Evolutionary conservation across 2,888 invertebrate species (phyloP), one percentile per base, ranked within the genome.

Genomic region (Clanis bilineata): DNA sequence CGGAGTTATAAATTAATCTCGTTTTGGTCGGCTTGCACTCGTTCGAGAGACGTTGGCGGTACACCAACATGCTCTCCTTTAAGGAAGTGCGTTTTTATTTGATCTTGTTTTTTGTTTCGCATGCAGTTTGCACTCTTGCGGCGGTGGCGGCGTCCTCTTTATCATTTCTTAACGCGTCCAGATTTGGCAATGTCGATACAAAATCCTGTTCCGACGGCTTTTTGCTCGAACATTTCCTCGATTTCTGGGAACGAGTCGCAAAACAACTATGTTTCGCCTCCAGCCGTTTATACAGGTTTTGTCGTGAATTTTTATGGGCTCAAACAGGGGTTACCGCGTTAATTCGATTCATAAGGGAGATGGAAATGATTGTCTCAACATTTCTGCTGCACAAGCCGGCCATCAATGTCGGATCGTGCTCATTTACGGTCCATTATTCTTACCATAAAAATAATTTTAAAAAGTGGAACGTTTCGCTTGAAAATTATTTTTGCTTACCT

Each of bases 141-240:
- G 71, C 74, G 73, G 71, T 65, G 76, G 83, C 88, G 87, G 89
- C 85, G 78, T 85, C 83, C 83, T 83, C 88, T 89, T 89, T 90
- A 89, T 88, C 89, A 86, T 88, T 87, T 88, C 85, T 90, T 89
- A 87, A 88, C 89, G 88, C 88, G 86, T 85, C 87, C 91, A 86
- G 90, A 91, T 91, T 90, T 86, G 90, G 90, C 85, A 77, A 84
- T 81, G 85, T 80, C 89, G 89, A 90, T 90, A 87, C 83, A 82
- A 85, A 87, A 91, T 90, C 91, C 91, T 88, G 91, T 90, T 90
- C 80, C 76, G 83, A 79, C 80, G 82, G 73, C 86, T 90, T 91
- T 90, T 91, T 90, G 88, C 83, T 79, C 79, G 75, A 69, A 82
- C 87, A 80, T 90, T 91, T 90, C 88, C 88, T 82, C 86, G 82